phyloP scores from a whole-genome alignment of 2,113 vertebrate genomes.

The Boleophthalmus pectinirostris region DNA sequence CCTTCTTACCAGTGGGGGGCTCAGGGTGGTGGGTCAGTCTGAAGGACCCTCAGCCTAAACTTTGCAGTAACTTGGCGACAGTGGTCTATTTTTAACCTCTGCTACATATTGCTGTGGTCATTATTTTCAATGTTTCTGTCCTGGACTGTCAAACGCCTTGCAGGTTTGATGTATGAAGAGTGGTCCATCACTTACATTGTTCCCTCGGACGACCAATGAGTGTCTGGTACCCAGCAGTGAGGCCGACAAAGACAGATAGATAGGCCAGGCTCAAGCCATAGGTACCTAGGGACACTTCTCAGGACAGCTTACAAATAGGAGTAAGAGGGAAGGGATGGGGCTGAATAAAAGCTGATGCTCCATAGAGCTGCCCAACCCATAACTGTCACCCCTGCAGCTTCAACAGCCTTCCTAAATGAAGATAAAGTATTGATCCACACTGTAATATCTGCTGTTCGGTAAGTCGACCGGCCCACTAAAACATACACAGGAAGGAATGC shows the following conservation, averaged over 20 bases:
- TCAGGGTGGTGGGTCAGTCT: slow-evolving; percentile 45
- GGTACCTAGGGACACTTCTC: slow-evolving; percentile 74
- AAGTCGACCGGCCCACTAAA: slow-evolving; percentile 48
- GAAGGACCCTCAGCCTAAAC: slow-evolving; percentile 50
- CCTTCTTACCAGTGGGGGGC: slow-evolving; percentile 60
- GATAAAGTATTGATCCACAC: slow-evolving; percentile 67
- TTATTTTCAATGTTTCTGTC: slow-evolving; percentile 78
- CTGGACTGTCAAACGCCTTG: slow-evolving; percentile 72
- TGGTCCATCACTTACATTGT: slow-evolving; percentile 78
- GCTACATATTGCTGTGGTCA: slow-evolving; percentile 78
- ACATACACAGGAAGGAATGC: slow-evolving; percentile 34
- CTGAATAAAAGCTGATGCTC: slow-evolving; percentile 77
- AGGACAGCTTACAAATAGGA: slow-evolving; percentile 83
- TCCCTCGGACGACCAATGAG: slow-evolving; percentile 72
- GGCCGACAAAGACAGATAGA: slow-evolving; percentile 79
- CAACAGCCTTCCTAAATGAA: slow-evolving; percentile 69
- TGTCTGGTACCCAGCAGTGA: slow-evolving; percentile 71
- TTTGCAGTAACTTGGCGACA: slow-evolving; percentile 54
- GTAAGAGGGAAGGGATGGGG: slow-evolving; percentile 71
- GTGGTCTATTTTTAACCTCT: slow-evolving; percentile 76
- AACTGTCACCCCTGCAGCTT: slow-evolving; percentile 71
- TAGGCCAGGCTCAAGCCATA: slow-evolving; percentile 66
- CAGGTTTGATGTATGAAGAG: slow-evolving; percentile 78
- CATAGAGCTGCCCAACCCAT: slow-evolving; percentile 72
- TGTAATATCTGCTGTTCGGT: slow-evolving; percentile 63